phyloP scores from a whole-genome alignment of 1,140 invertebrate species.

The Bactericera cockerelli region DNA sequence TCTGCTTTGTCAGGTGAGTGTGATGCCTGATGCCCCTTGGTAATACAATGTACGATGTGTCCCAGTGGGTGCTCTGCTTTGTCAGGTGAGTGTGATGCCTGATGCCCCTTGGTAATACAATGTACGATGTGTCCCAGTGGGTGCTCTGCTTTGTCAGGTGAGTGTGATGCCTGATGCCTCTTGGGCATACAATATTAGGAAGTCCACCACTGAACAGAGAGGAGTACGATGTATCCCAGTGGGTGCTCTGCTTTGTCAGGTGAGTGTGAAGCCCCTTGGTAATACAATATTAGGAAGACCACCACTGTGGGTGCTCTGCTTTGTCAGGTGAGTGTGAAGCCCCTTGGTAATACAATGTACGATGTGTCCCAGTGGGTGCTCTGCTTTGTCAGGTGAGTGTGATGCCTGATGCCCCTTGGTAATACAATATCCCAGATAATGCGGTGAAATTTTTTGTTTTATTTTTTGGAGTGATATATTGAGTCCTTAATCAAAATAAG shows the following conservation, averaged over 20 bases:
- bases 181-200: constrained; percentile 28
- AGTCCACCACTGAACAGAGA: too few relatives aligned
- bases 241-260: constrained; percentile 16
- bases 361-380: constrained; percentile 12
- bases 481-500: too few relatives aligned
- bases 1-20: constrained; percentile 11
- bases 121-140: constrained; percentile 16
- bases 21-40: too few relatives aligned
- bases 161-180: constrained; percentile 28
- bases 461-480: too few relatives aligned
- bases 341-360: too few relatives aligned
- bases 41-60: neutral
- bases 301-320: constrained; percentile 16
- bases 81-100: constrained; percentile 14
- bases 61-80: constrained; percentile 17
- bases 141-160: constrained; percentile 17
- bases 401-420: too few relatives aligned
- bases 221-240: constrained; percentile 9
- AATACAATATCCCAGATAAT: too few relatives aligned
- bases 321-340: constrained; percentile 12
- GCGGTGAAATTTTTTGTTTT: too few relatives aligned
- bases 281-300: constrained; percentile 26
- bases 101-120: constrained; percentile 23
- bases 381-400: constrained; percentile 11
- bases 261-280: neutral